Evolutionary conservation across 2,888 invertebrate species (phyloP).

Genomic region (Rapana venosa): DNA sequence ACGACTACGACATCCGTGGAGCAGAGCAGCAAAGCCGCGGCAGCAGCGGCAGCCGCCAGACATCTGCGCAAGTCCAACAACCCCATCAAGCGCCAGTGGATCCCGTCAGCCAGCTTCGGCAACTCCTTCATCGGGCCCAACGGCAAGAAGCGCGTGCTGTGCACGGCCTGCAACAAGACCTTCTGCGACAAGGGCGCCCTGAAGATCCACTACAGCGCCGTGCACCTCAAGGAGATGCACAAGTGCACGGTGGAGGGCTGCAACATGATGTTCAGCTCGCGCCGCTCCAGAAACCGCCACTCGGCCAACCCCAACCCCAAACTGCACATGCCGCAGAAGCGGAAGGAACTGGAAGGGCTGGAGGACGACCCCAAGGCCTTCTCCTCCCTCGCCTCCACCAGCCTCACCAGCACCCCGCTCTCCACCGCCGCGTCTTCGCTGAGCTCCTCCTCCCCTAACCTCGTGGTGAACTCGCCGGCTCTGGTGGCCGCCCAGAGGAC

Average conservation of each 20-base stretch:
- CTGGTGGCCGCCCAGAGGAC: constrained; percentile 42
- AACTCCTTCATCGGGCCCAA: constrained; percentile 75
- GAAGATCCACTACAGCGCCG: constrained; percentile 99
- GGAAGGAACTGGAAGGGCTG: constrained; percentile 83
- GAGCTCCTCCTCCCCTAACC: constrained; percentile 57
- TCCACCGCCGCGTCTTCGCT: constrained; percentile 12
- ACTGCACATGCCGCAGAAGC: constrained; percentile 94
- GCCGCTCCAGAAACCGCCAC: constrained; percentile 95
- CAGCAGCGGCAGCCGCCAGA: constrained; percentile 58
- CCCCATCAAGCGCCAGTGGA: constrained; percentile 79
- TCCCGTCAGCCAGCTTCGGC: constrained; percentile 76
- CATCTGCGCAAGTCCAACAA: constrained; percentile 78
- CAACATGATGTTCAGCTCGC: constrained; percentile 99
- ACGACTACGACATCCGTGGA: background rate
- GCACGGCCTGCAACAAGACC: constrained; percentile 98
- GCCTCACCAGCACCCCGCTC: constrained; percentile 44
- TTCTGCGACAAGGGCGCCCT: constrained; percentile 99
- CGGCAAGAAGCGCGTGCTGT: constrained; percentile 95
- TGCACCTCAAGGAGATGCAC: constrained; percentile 99
- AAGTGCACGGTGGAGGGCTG: constrained; percentile 99
- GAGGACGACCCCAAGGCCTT: background rate
- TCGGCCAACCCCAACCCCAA: constrained; percentile 99
- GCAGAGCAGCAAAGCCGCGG: constrained; percentile 11
- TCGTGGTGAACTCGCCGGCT: constrained; percentile 49
- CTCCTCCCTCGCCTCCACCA: background rate